A percentile compares a stretch with the other conserved stretches of the same genome.
These are phyloP conservation scores for Nomada lathburiana DNA, from an alignment of 2,888 invertebrate species.

Conservation along the genomic window DNA sequence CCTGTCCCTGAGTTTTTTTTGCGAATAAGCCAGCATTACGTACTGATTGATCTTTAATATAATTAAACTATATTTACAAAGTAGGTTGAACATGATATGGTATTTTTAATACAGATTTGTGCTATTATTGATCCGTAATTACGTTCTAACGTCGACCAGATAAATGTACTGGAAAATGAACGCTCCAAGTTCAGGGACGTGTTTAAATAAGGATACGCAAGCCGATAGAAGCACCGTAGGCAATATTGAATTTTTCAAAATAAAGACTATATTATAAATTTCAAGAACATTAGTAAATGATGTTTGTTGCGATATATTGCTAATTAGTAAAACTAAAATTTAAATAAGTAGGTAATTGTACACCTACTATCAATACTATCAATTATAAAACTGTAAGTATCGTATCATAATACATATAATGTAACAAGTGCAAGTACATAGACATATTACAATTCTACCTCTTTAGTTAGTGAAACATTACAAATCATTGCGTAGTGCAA, in stretches of 20 bases:
- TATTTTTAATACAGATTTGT: slow-evolving; percentile 41
- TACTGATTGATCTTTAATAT: background rate
- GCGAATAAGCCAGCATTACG: background rate
- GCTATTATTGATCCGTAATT: slow-evolving; percentile 47
- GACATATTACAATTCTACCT: too few relatives aligned
- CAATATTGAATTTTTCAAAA: slow-evolving; percentile 36
- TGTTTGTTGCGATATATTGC: background rate
- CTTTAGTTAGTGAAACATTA: background rate
- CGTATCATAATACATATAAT: background rate
- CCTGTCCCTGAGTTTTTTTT: slow-evolving; percentile 5
- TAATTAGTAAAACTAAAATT: background rate
- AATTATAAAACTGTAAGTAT: background rate
- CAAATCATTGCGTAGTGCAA: background rate
- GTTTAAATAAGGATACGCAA: slow-evolving; percentile 50
- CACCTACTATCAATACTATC: too few relatives aligned
- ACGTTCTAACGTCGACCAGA: slow-evolving; percentile 38
- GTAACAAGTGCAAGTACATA: background rate
- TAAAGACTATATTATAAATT: slow-evolving; percentile 21
- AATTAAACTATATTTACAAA: background rate
- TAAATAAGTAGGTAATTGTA: background rate
- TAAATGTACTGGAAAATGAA: slow-evolving; percentile 58
- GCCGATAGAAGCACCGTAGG: slow-evolving; percentile 34
- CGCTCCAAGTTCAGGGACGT: slow-evolving; percentile 52
- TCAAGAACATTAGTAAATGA: background rate
- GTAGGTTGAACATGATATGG: background rate